These are phyloP conservation scores for Ormyrus labotus DNA, from an alignment of 2,888 invertebrate species.

Conservation along the genomic window DNA sequence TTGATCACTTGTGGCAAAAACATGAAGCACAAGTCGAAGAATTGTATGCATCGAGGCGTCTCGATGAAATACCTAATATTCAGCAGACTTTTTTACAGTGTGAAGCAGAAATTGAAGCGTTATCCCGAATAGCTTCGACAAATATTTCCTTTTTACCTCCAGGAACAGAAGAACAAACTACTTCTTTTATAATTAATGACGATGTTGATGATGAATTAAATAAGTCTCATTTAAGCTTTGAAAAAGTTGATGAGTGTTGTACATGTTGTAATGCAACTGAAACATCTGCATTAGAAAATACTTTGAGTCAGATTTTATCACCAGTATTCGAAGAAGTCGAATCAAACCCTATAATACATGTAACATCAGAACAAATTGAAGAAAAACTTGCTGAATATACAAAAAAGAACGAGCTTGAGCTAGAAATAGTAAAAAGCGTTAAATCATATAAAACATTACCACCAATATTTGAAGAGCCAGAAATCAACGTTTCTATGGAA, in stretches of 20 bases:
- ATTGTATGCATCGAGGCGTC: constrained; percentile 18
- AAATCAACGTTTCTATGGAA: constrained; percentile 1
- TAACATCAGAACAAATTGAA: too few species aligned
- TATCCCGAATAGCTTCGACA: not conserved
- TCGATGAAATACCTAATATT: constrained; percentile 20
- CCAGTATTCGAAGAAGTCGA: constrained; percentile 38
- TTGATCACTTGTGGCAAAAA: constrained; percentile 40
- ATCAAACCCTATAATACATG: not conserved
- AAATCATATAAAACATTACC: constrained; percentile 29
- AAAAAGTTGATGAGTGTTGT: constrained; percentile 36
- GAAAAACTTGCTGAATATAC: not conserved
- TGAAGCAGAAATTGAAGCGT: constrained; percentile 22
- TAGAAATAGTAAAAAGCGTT: not conserved
- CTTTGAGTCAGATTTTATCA: constrained; percentile 10
- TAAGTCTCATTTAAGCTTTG: constrained; percentile 20
- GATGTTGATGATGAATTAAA: not conserved
- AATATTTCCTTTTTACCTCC: not conserved
- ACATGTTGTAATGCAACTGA: not conserved
- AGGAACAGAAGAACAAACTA: constrained; percentile 29
- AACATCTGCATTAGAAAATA: constrained; percentile 12
- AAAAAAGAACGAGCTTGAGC: not conserved
- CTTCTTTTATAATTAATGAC: constrained; percentile 15
- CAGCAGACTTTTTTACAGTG: constrained; percentile 19
- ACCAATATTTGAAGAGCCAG: constrained; percentile 9
- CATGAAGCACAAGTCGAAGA: constrained; percentile 41